Conservation (phyloP, 2,113 vertebrate genomes). For the Amia ocellicauda region DNA sequence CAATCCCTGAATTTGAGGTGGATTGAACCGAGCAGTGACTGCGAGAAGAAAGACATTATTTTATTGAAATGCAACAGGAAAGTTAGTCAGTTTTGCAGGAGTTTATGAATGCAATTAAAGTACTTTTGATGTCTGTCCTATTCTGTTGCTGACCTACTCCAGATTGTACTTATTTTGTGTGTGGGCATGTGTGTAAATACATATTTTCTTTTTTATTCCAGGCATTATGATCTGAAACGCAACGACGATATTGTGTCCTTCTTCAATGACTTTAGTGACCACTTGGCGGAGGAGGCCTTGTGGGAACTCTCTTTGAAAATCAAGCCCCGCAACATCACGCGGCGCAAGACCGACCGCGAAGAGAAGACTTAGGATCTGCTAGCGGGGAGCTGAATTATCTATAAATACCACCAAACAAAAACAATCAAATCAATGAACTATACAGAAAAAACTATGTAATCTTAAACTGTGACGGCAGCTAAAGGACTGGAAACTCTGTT, state of each 20-base stretch:
- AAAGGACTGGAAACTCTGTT: conserved; percentile 36
- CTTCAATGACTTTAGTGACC: conserved; percentile 98
- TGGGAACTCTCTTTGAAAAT: conserved; percentile 98
- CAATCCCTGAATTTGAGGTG: no score
- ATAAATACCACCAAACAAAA: conserved; percentile 58
- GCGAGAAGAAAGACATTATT: no score
- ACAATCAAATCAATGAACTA: conserved; percentile 32
- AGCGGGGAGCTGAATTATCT: conserved; percentile 40
- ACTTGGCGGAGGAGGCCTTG: conserved; percentile 92
- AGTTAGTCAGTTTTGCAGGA: background rate
- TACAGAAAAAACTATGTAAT: conserved; percentile 39
- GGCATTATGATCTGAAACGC: conserved; percentile 91
- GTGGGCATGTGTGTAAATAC: no score
- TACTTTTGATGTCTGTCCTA: background rate
- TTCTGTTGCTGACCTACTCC: no score
- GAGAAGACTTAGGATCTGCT: conserved; percentile 83
- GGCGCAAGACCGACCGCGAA: conserved; percentile 89
- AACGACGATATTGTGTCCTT: conserved; percentile 93
- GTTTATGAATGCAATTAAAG: background rate
- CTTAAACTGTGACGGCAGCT: conserved; percentile 43
- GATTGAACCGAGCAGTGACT: no score
- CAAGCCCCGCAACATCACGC: conserved; percentile 87
- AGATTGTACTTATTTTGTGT: no score
- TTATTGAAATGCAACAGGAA: no score
- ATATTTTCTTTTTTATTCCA: conserved; percentile 42